phyloP scores from a whole-genome alignment of 2,888 invertebrate species.

The Deilephila elpenor region DNA sequence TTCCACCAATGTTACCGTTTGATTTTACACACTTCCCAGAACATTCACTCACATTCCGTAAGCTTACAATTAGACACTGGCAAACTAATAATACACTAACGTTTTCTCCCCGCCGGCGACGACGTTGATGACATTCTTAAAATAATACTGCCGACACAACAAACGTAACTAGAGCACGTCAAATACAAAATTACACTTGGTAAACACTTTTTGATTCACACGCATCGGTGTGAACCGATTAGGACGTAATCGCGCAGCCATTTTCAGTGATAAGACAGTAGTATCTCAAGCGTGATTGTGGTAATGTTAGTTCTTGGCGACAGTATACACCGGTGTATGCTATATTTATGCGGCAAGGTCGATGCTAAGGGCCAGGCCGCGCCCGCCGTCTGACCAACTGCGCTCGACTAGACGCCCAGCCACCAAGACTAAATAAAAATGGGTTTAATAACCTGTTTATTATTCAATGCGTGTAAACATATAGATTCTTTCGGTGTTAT shows the following conservation, averaged over 20 bases:
- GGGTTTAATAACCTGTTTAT: constrained; percentile 19
- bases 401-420: constrained; percentile 50
- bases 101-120: constrained; percentile 70
- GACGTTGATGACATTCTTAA: constrained; percentile 76
- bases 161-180: constrained; percentile 64
- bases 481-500: background rate
- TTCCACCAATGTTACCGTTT: background rate
- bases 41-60: constrained; percentile 26
- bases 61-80: constrained; percentile 27
- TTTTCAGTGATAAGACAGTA: constrained; percentile 80
- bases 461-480: constrained; percentile 12
- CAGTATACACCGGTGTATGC: constrained; percentile 58
- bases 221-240: constrained; percentile 64
- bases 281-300: constrained; percentile 60
- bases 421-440: constrained; percentile 37
- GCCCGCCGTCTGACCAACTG: constrained; percentile 59
- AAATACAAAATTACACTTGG: constrained; percentile 65
- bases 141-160: constrained; percentile 59
- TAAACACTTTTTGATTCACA: constrained; percentile 67
- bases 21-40: background rate
- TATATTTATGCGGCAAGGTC: constrained; percentile 79
- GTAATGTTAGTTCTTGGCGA: constrained; percentile 68
- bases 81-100: constrained; percentile 72
- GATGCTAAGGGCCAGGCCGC: constrained; percentile 64
- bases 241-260: constrained; percentile 75